A percentile compares a stretch with the other conserved stretches of the same genome.
Evolutionary conservation across 2,888 invertebrate genomes (phyloP).

Genomic region (Agrypnus murinus): DNA sequence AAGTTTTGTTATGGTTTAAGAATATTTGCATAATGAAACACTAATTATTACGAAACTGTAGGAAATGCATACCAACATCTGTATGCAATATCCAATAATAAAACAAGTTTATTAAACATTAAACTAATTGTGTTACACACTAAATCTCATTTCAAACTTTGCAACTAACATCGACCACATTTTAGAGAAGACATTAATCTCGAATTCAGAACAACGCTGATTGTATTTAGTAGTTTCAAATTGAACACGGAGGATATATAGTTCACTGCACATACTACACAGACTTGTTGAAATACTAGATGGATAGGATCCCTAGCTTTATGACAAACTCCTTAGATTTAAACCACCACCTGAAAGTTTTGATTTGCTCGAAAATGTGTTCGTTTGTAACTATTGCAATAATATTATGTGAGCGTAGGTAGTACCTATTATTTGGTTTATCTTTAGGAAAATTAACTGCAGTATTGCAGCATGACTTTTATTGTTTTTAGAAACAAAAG

Average conservation of each 20-base stretch:
- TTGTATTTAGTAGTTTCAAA: constrained; percentile 23
- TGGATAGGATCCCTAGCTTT: background rate
- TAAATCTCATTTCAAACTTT: constrained; percentile 11
- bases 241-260: constrained; percentile 1
- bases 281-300: constrained; percentile 15
- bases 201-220: constrained; percentile 19
- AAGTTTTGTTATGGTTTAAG: too few species aligned
- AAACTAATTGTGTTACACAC: background rate
- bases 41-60: too few species aligned
- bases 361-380: constrained; percentile 1
- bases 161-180: background rate
- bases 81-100: too few species aligned
- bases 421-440: too few species aligned
- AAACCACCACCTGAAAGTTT: background rate
- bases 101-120: too few species aligned
- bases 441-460: too few species aligned
- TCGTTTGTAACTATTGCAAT: too few species aligned
- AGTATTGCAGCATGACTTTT: too few species aligned
- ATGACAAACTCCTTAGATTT: background rate
- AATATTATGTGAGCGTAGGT: too few species aligned
- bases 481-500: too few species aligned
- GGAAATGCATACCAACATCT: too few species aligned
- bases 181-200: constrained; percentile 23
- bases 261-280: constrained; percentile 21
- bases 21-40: too few species aligned